Evolutionary conservation across 2,797 vertebrate genomes (phyloP).

Genomic region (Myotis findleyi): DNA sequence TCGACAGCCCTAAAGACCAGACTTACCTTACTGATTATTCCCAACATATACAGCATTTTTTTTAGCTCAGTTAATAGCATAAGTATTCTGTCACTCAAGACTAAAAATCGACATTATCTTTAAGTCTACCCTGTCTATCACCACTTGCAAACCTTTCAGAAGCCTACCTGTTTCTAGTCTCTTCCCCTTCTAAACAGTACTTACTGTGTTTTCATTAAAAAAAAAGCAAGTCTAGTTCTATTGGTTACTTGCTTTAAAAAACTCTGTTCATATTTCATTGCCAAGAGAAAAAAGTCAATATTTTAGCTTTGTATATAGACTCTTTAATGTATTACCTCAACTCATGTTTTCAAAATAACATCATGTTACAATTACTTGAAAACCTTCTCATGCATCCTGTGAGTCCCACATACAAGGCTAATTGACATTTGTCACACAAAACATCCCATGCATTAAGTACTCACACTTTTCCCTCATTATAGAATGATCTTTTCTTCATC

Average conservation of each 20-base stretch:
- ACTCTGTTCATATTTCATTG: neutral
- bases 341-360: neutral
- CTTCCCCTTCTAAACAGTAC: neutral
- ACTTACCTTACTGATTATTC: neutral
- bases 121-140: neutral
- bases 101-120: neutral
- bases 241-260: neutral
- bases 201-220: neutral
- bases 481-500: neutral
- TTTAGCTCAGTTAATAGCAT: slow-evolving; percentile 52
- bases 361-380: neutral
- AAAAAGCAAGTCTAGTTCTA: neutral
- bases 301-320: neutral
- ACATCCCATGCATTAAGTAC: neutral
- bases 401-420: neutral
- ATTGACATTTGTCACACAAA: neutral
- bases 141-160: neutral
- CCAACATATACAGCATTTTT: neutral
- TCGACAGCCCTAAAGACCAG: slow-evolving; percentile 49
- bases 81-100: slow-evolving; percentile 31
- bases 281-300: neutral
- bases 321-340: neutral
- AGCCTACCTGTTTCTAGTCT: neutral
- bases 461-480: neutral
- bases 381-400: neutral